Base-by-base conservation (phyloP, 2,888 invertebrate species). In the Drosophila atripex region DNA sequence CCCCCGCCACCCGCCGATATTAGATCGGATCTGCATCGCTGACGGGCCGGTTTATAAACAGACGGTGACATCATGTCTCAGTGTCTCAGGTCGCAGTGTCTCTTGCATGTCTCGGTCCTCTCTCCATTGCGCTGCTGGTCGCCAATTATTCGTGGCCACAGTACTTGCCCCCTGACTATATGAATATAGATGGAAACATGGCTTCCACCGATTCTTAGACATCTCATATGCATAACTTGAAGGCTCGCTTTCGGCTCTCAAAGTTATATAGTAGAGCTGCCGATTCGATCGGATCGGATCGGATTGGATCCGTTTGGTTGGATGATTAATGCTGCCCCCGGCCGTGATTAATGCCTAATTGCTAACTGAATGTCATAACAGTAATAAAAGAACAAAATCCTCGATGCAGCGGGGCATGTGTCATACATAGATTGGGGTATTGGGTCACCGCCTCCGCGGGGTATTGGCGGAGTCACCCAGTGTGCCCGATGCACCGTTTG, bases 361-460 rank as follows among this genome's bases (percentile, higher is more conserved):
- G 82, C 83, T 80, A 71, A 73, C 75, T 86, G 86, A 83, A 86
- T 83, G 82, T 80, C 86, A 86, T 73, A 86, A 86, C 83, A 86
- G 82, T 86, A 83, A 86, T 83, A 61, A 63, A 79, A 64, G 57
- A 71, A 50, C 43, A 30, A 71, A 51, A 63, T 71, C 83, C 73
- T 66, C 71, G 71, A 73, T 80, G 80, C 83, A 78, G 70, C 7
- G 28, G 8, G 0, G 28, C 59, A 61, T 82, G 76, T 80, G 86
- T 83, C 80, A 86, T 79, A 71, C 80, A 86, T 79, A 73, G 69
- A 49, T 58, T 72, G 53, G 59, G 41, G 71, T 66, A 51, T 58
- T 72, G 53, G 59, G 43, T 77, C 60, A 65, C 41, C 38, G 14
- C 43, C 43, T 54, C 72, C 58, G 41, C 64, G 61, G 60, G 45